Percentiles rank a stretch among this genome's conserved stretches.
These are phyloP conservation scores for Mus spicilegus DNA, from an alignment of 2,113 vertebrate genomes.

Conservation along the genomic window DNA sequence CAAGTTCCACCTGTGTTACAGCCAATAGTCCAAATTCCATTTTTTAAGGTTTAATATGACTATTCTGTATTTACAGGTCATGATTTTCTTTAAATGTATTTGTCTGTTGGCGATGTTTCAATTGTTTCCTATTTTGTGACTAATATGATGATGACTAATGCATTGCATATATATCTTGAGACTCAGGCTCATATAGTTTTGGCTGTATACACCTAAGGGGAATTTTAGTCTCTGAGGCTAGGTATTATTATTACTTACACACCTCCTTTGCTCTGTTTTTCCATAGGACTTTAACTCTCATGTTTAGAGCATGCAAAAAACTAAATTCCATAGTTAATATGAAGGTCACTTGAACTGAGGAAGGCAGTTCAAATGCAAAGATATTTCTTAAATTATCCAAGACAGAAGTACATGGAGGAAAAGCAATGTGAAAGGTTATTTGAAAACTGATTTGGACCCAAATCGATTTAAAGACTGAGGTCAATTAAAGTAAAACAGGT, in stretches of 20 bases:
- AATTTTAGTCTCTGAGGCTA: not conserved
- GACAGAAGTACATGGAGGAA: not conserved
- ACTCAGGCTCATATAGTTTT: not conserved
- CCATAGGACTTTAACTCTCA: not conserved
- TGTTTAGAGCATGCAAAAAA: not conserved
- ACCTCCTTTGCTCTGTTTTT: not conserved
- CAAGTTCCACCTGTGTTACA: not conserved
- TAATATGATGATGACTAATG: not conserved
- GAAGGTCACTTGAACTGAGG: not conserved
- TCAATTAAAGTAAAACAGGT: constrained; percentile 71
- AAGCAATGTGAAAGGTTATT: not conserved
- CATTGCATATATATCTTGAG: not conserved
- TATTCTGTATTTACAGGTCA: not conserved
- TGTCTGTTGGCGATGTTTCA: not conserved
- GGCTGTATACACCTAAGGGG: not conserved
- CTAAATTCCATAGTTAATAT: constrained; percentile 46
- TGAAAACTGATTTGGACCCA: constrained; percentile 62
- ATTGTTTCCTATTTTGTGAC: not conserved
- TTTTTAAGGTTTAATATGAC: not conserved
- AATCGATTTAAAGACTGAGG: constrained; percentile 59
- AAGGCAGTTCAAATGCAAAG: not conserved
- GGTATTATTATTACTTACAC: not conserved
- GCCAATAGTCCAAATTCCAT: not conserved
- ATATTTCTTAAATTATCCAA: not conserved
- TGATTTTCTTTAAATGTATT: not conserved